Evolutionary conservation across 1,140 invertebrate genomes (phyloP), one percentile per base, ranked within the genome.

Genomic region (Drosophila bocqueti): DNA sequence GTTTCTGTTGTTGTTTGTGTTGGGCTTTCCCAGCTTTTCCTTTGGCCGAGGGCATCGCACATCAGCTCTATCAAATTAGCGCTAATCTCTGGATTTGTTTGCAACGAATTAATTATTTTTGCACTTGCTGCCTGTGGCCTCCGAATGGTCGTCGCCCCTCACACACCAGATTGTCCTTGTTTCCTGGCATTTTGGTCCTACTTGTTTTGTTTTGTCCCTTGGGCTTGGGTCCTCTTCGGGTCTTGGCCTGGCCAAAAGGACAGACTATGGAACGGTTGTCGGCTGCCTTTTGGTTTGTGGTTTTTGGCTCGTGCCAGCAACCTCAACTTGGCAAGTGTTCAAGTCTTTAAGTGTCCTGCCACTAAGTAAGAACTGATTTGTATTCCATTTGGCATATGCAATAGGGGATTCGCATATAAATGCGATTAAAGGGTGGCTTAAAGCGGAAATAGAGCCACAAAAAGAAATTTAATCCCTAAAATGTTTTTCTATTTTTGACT

Each of bases 31-130:
- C 21, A 50, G 47, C 29, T 59, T 72, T 49, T 40, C 60, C 47
- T 34, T 58, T 63, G 26, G 67, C 76, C 66, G 1, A 43, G 67
- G 77, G 45, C 76, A 79, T 54, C 34, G 38, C 66, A 72, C 76
- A 79, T 73, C 67, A 79, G 49, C 66, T 49, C 66, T 55, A 82
- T 82, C 73, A 85, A 78, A 76, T 80, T 77, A 84, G 73, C 66
- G 74, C 54, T 67, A 49, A 77, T 77, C 74, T 68, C 47, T 68
- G 76, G 62, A 81, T 81, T 68, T 79, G 50, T 86, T 82, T 49
- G 79, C 83, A 76, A 76, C 49, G 66, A 82, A 79, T 78, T 86
- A 86, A 86, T 86, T 76, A 83, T 86, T 86, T 73, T 79, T 78
- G 63, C 76, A 86, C 60, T 86, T 79, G 79, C 52, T 75, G 61